These are phyloP conservation scores for Nesogale talazaci DNA, from an alignment of 2,113 vertebrate genomes.

Conservation along the genomic window DNA sequence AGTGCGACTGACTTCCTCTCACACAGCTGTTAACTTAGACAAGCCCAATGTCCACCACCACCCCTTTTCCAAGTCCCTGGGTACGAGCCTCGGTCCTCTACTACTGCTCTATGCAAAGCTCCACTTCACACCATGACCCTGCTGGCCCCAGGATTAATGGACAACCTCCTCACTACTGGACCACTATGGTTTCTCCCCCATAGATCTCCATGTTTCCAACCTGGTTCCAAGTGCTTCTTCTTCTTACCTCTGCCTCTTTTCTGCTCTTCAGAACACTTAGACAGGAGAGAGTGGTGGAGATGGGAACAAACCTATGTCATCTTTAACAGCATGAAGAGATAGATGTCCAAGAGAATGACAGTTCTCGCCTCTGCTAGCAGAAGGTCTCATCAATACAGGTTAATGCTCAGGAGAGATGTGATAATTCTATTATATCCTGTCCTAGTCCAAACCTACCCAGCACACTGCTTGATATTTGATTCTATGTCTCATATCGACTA, in stretches of 20 bases:
- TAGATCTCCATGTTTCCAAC: background rate
- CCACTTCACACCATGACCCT: background rate
- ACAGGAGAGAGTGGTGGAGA: background rate
- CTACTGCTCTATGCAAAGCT: background rate
- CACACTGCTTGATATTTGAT: background rate
- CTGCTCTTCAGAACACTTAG: conserved; percentile 5
- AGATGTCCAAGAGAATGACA: background rate
- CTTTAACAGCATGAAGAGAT: background rate
- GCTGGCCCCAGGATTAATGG: background rate
- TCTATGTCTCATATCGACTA: conserved; percentile 9
- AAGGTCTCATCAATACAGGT: background rate
- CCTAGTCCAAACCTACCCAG: background rate
- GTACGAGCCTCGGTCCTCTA: background rate
- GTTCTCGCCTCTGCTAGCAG: background rate
- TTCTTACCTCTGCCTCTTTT: background rate
- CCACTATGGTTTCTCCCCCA: background rate
- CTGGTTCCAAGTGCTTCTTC: background rate
- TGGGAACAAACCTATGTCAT: conserved; percentile 36
- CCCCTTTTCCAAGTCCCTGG: background rate
- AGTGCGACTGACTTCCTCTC: conserved; percentile 74
- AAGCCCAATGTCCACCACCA: background rate
- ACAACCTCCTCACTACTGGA: background rate
- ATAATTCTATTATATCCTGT: background rate
- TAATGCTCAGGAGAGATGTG: background rate
- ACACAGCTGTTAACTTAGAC: conserved; percentile 42